A percentile compares a stretch with the other conserved stretches of the same genome.
phyloP scores from a whole-genome alignment of 1,140 invertebrate species.

The Apolygus lucorum region DNA sequence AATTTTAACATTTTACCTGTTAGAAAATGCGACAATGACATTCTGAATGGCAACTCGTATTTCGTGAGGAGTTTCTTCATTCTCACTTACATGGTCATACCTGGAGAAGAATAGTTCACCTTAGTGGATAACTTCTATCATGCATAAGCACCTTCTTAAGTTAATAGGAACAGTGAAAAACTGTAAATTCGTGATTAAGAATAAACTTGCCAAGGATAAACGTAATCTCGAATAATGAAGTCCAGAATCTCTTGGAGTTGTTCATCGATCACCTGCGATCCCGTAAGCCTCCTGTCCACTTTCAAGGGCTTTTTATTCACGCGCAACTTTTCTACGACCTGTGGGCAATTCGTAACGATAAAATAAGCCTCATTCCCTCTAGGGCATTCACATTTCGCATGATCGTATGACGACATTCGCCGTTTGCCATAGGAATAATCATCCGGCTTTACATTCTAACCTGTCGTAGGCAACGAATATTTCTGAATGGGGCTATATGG shows the following conservation, averaged over 20 bases:
- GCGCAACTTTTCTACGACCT: constrained; percentile 24
- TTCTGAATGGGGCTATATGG: neutral
- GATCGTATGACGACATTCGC: too few relatives aligned
- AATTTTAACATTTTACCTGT: too few relatives aligned
- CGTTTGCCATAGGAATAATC: neutral
- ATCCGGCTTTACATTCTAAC: neutral
- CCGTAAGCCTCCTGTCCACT: constrained; percentile 50
- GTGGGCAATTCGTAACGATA: neutral
- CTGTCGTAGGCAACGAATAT: neutral
- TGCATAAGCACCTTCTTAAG: too few relatives aligned
- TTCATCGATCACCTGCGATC: constrained; percentile 60
- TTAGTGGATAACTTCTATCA: too few relatives aligned
- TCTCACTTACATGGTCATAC: constrained; percentile 47
- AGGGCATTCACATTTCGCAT: too few relatives aligned
- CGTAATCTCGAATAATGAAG: constrained; percentile 67
- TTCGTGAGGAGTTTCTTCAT: constrained; percentile 47
- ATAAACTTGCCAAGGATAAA: constrained; percentile 69
- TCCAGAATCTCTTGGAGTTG: constrained; percentile 63
- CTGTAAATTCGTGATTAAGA: too few relatives aligned
- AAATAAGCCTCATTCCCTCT: neutral
- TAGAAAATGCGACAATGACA: constrained; percentile 46
- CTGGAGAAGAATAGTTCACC: too few relatives aligned
- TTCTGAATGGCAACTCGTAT: constrained; percentile 45
- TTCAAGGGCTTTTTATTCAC: constrained; percentile 33
- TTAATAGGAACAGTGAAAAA: too few relatives aligned